These are phyloP conservation scores for Pammene aurita DNA, from an alignment of 2,888 invertebrate species.

Conservation along the genomic window DNA sequence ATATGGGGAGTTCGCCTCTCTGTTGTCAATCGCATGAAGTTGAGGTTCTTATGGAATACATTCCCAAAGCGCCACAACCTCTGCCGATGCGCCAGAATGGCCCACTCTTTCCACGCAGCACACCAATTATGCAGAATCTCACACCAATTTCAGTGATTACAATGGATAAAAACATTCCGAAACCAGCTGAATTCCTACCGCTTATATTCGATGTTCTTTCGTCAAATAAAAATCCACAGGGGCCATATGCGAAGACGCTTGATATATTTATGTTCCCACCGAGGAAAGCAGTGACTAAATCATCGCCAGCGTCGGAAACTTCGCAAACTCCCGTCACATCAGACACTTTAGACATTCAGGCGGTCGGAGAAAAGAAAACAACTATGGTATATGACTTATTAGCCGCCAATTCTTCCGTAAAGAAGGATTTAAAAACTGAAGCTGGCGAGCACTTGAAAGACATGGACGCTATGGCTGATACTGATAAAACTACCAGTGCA, in stretches of 20 bases:
- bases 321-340: slow-evolving; percentile 48
- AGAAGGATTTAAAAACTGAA: slow-evolving; percentile 61
- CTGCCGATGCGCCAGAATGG: not conserved
- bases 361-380: slow-evolving; percentile 64
- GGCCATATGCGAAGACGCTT: slow-evolving; percentile 59
- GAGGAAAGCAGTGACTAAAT: slow-evolving; percentile 51
- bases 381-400: slow-evolving; percentile 45
- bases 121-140: not conserved
- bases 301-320: slow-evolving; percentile 49
- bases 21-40: slow-evolving; percentile 75
- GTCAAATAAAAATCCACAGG: slow-evolving; percentile 49
- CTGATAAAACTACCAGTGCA: not conserved
- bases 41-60: slow-evolving; percentile 63
- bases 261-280: slow-evolving; percentile 72
- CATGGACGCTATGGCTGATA: slow-evolving; percentile 42
- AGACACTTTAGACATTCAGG: slow-evolving; percentile 51
- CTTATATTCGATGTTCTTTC: slow-evolving; percentile 54
- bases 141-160: slow-evolving; percentile 5
- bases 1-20: slow-evolving; percentile 50
- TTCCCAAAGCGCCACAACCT: slow-evolving; percentile 49
- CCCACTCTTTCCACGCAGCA: not conserved
- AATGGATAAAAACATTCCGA: slow-evolving; percentile 20
- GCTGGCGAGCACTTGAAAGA: slow-evolving; percentile 47
- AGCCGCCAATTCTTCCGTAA: slow-evolving; percentile 52
- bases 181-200: slow-evolving; percentile 51